Percentiles rank a stretch among this genome's conserved stretches.
Evolutionary conservation across 1,140 invertebrate genomes (phyloP).

Genomic region (Danaus plexippus): DNA sequence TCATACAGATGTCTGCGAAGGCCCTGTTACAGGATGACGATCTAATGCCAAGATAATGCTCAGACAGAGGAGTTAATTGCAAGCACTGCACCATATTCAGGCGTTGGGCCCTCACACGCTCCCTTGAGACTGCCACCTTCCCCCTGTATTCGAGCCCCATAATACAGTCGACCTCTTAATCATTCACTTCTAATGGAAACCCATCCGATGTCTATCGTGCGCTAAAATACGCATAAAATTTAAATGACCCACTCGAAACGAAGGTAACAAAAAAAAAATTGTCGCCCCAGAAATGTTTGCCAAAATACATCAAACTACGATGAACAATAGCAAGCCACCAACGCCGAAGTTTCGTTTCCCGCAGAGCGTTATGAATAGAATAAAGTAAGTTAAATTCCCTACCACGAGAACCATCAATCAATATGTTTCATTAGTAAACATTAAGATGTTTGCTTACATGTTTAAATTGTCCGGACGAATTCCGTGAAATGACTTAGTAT

Average conservation of each 20-base stretch:
- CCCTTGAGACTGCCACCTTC: conserved; percentile 36
- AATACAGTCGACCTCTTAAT: conserved; percentile 43
- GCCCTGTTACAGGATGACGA: conserved; percentile 26
- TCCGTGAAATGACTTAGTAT: conserved; percentile 57
- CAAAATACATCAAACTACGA: conserved; percentile 36
- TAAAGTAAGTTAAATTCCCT: conserved; percentile 46
- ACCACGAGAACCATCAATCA: conserved; percentile 63
- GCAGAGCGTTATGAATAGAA: conserved; percentile 58
- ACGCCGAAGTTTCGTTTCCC: conserved; percentile 45
- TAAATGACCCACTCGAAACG: conserved; percentile 47
- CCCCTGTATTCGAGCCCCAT: conserved; percentile 17
- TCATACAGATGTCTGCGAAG: conserved; percentile 26
- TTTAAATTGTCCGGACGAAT: conserved; percentile 48
- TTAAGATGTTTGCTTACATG: conserved; percentile 71
- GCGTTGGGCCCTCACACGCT: conserved; percentile 29
- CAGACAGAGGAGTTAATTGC: conserved; percentile 64
- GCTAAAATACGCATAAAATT: conserved; percentile 65
- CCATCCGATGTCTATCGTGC: conserved; percentile 40
- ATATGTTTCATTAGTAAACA: conserved; percentile 70
- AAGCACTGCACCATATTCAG: conserved; percentile 51
- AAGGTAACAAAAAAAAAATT: conserved; percentile 36
- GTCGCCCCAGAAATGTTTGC: conserved; percentile 46
- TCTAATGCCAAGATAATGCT: conserved; percentile 61
- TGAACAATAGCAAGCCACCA: conserved; percentile 61
- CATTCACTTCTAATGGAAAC: conserved; percentile 63